Base-by-base conservation (phyloP, 2,797 vertebrate genomes). In the Decapterus maruadsi region DNA sequence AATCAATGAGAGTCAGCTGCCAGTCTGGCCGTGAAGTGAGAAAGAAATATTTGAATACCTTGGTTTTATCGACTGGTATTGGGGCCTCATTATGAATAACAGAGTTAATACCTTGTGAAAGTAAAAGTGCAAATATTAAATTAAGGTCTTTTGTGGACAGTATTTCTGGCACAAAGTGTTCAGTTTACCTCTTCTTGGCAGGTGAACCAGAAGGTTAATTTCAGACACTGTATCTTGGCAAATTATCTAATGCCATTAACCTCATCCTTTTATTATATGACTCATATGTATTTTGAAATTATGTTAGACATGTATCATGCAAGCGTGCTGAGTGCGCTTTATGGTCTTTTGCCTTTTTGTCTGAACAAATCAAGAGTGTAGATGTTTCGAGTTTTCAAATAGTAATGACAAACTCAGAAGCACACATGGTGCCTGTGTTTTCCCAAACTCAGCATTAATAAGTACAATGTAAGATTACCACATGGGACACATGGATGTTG, bases 51-150 rank as follows among this genome's bases (percentile, higher is more conserved):
- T 72, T 72, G 22, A 72, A 53, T 76, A 57, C 13, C 43, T 40
- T 48, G 20, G 36, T 65, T 61, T 86, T 45, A 72, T 72, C 65
- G 55, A 66, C 67, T 54, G 11, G 16, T 22, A 48, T 70, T 56
- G 17, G 17, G 17, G n/a, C 31, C 60, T 78, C 45, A 75, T 81
- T 72, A 61, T 81, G 43, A 63, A 72, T 57, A 55, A 74, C 6
- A 62, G 62, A 31, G 46, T 55, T 68, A 68, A 48, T 56, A 50
- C 54, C 6, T 50, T 68, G 58, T 56, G 40, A 68, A 46, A 67
- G 51, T 50, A 62, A 78, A 79, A 63, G 75, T 72, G 64, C 57
- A 73, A 78, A 76, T 76, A 83, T 75, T 59, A 58, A 66, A 81
- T 86, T 67, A 76, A 56, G 56, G 57, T 81, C 20, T 45, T 63